Evolutionary conservation across 2,888 invertebrate genomes (phyloP), one percentile per base, ranked within the genome.

Genomic region (Carpatolechia fugitivella): DNA sequence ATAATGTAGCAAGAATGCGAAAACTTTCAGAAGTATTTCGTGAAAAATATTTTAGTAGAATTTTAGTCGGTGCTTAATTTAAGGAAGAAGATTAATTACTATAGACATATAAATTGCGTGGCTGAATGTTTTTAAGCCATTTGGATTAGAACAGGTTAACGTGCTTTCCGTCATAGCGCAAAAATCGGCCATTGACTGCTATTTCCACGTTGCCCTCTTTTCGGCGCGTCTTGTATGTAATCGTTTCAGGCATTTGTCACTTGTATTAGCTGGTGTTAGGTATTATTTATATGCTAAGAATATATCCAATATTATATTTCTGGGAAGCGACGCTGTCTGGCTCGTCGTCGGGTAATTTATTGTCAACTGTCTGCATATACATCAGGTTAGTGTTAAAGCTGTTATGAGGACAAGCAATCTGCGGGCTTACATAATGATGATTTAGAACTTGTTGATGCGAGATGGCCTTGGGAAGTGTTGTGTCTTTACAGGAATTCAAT

Each of bases 141-240:
- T 47, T 16, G 16, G 14, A 47, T 47, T 31, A 47, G 47, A 30
- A 13, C 47, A 24, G 36, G 38, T 50, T 38, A 50, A 14, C 10
- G 8, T 50, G 24, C 54, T 55, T 56, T 56, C 47, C 57, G 59
- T 46, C 56, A 49, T 58, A 44, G 60, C 54, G 58, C 61, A 57
- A 69, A 72, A 70, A 66, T 69, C 68, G 69, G 69, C 52, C 70
- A 54, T 70, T 76, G 66, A 72, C 69, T 68, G 55, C 59, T 52
- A 53, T 63, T 67, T 59, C 60, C 61, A 60, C 57, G 60, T n/a
- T 11, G 54, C 31, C 48, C 54, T 36, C 11, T 54, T 54, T 54
- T 48, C 44, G 7, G 11, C 16, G 6, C 6, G 29, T 40, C 54
- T 40, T 30, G 48, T 56, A 53, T 30, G 48, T 56, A 53, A 56